phyloP scores from a whole-genome alignment of 2,888 invertebrate species.

The Papilio demoleus region DNA sequence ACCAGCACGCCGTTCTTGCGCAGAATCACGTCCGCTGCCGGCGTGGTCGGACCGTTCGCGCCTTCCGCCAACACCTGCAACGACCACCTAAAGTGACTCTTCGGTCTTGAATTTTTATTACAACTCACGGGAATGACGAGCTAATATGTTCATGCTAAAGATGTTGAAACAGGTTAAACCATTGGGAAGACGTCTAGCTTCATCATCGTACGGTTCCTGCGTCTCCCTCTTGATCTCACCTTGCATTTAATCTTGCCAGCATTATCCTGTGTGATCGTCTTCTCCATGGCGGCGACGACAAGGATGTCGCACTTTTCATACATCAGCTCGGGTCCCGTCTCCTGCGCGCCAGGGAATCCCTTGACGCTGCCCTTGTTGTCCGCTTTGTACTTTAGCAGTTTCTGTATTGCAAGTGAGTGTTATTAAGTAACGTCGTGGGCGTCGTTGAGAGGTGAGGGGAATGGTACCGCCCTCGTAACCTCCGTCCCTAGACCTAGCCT shows the following conservation, averaged over 20 bases:
- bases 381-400: slow-evolving; percentile 67
- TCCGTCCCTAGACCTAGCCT: too few relatives aligned
- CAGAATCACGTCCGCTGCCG: slow-evolving; percentile 91
- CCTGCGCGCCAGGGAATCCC: slow-evolving; percentile 86
- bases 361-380: slow-evolving; percentile 83
- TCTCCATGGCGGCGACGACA: slow-evolving; percentile 91
- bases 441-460: too few relatives aligned
- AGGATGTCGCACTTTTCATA: slow-evolving; percentile 91
- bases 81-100: too few relatives aligned
- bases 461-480: too few relatives aligned
- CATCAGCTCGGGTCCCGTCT: slow-evolving; percentile 84
- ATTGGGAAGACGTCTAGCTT: too few relatives aligned
- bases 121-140: too few relatives aligned
- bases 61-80: slow-evolving; percentile 92
- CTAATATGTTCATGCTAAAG: too few relatives aligned
- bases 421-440: neutral
- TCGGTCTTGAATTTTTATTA: too few relatives aligned
- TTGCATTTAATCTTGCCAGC: slow-evolving; percentile 88
- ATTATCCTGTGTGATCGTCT: slow-evolving; percentile 87
- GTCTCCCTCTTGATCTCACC: too few relatives aligned
- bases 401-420: slow-evolving; percentile 52
- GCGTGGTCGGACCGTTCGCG: slow-evolving; percentile 96
- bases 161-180: too few relatives aligned
- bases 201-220: too few relatives aligned
- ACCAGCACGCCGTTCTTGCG: slow-evolving; percentile 89